Base-by-base conservation (phyloP, 1,140 invertebrate species). In the Reticulitermes speratus region DNA sequence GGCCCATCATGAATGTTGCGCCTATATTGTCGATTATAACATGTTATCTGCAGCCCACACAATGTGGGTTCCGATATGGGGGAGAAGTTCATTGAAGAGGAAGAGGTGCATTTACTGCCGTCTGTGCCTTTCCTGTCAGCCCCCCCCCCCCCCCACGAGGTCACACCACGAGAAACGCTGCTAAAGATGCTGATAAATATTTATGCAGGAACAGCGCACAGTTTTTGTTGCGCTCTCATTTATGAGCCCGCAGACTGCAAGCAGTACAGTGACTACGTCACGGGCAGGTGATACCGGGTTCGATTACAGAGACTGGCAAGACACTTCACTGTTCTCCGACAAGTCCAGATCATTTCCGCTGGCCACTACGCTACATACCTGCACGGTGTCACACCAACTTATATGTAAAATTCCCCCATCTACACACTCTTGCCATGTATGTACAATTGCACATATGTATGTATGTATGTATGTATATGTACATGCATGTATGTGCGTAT, bases 1-100 rank as follows among this genome's bases (percentile, higher is more conserved):
- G 3, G 12, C n/a, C 3, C 65, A 75, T 75, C 65, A 75, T 75
- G n/a, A 30, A 75, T 75, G 65, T 75, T 75, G 65, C 16, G 65
- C 65, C n/a, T 30, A 9, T 75, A 25, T 30, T 75, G 65, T 75
- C 65, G 65, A 75, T 75, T 75, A 75, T 75, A 75, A 75, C 65
- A 75, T 75, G 65, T 75, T 75, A 75, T 75, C 65, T 75, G 65
- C 65, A 75, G n/a, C n/a, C 65, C 25, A 75, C 65, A 75, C 65
- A 75, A 75, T 75, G 65, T 75, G 65, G 65, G 65, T 75, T 75
- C 65, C 65, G 3, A 25, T 75, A 1, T 30, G 65, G 65, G 65
- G 65, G 65, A 75, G 65, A 75, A 25, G 65, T 75, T 75, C 65
- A 75, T 75, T 75, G 25, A 75, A 30, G 65, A 75, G 65, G 65